These are phyloP conservation scores for Euwallacea fornicatus DNA, from an alignment of 1,140 invertebrate species.

Conservation along the genomic window DNA sequence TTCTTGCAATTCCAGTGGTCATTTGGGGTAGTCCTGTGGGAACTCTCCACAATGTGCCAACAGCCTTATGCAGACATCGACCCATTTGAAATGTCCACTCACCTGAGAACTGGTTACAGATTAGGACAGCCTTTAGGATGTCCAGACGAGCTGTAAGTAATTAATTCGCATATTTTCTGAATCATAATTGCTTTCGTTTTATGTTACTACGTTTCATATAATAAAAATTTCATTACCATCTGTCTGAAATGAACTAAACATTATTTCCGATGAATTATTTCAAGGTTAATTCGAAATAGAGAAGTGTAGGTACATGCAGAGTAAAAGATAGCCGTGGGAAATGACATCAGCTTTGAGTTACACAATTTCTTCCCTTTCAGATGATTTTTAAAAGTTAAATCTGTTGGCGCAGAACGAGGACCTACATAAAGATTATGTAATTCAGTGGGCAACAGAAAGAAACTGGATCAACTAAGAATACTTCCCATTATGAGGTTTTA, in stretches of 20 bases:
- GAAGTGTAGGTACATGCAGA: conserved; percentile 13
- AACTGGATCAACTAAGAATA: too few species aligned
- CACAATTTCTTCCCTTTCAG: background rate
- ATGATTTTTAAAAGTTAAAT: too few species aligned
- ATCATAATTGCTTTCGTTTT: background rate
- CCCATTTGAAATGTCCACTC: conserved; percentile 88
- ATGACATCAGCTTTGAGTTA: conserved; percentile 8
- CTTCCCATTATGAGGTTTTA: too few species aligned
- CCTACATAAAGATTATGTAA: too few species aligned
- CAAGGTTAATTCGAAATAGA: conserved; percentile 24
- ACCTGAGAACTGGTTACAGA: conserved; percentile 86
- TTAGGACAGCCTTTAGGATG: conserved; percentile 93
- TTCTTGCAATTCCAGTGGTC: conserved; percentile 67
- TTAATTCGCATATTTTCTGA: background rate
- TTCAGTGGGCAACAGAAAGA: too few species aligned
- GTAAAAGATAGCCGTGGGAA: conserved; percentile 20
- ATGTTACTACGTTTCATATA: background rate
- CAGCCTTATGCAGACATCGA: conserved; percentile 91
- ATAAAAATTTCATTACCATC: conserved; percentile 9
- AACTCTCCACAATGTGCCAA: conserved; percentile 88
- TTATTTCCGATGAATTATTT: conserved; percentile 17
- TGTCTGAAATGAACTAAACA: conserved; percentile 12
- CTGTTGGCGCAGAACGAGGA: too few species aligned
- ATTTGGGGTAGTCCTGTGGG: conserved; percentile 93
- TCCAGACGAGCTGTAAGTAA: conserved; percentile 88